Evolutionary conservation across 1,140 invertebrate species (phyloP).

Genomic region (Drosophila bifasciata): DNA sequence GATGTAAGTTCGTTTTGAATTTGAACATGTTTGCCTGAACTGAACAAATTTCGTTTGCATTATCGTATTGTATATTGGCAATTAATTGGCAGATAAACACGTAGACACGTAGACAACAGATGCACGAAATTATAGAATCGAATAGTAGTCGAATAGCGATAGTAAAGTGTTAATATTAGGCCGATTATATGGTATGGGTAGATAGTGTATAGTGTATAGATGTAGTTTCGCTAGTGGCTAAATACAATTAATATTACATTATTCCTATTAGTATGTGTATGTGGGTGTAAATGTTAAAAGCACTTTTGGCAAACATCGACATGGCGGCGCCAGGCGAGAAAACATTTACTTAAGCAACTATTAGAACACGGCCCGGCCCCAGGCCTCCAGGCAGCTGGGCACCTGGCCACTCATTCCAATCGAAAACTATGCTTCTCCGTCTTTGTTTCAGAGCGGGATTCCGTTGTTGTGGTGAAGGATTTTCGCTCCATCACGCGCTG

Average conservation of each 20-base stretch:
- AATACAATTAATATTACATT: constrained; percentile 79
- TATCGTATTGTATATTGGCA: constrained; percentile 48
- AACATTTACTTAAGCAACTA: constrained; percentile 35
- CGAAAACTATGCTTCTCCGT: constrained; percentile 83
- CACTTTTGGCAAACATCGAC: constrained; percentile 81
- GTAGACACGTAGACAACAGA: constrained; percentile 52
- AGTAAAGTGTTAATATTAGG: constrained; percentile 55
- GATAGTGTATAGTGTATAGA: constrained; percentile 59
- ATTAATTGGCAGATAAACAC: constrained; percentile 63
- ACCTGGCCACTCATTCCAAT: constrained; percentile 54
- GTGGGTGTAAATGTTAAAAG: constrained; percentile 81
- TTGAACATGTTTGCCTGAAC: constrained; percentile 18
- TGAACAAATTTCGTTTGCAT: constrained; percentile 8
- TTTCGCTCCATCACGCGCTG: constrained; percentile 86
- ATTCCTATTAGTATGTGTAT: constrained; percentile 79
- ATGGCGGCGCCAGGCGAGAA: constrained; percentile 27
- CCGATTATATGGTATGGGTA: constrained; percentile 42
- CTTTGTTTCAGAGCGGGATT: constrained; percentile 84
- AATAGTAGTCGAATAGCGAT: constrained; percentile 39
- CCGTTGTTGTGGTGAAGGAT: constrained; percentile 85
- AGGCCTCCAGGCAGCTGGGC: not conserved
- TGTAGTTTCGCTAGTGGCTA: constrained; percentile 71
- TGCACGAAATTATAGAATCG: constrained; percentile 40
- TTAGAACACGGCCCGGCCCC: not conserved
- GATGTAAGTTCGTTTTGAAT: constrained; percentile 30